phyloP scores from a whole-genome alignment of 2,797 vertebrate species.

The Acipenser transmontanus region DNA sequence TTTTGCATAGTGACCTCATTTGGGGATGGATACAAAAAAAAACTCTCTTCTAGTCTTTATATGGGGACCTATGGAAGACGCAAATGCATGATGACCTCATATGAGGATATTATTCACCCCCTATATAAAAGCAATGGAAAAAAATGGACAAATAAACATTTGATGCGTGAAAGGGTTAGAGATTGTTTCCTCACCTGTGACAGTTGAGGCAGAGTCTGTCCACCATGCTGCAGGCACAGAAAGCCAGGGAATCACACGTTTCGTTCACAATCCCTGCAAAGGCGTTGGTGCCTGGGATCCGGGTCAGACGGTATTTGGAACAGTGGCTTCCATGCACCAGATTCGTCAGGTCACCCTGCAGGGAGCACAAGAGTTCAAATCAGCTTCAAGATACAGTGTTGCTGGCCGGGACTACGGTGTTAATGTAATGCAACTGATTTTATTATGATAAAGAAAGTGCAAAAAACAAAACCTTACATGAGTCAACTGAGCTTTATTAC shows the following conservation, averaged over 20 bases:
- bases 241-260: conserved; percentile 91
- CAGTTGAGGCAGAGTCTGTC: conserved; percentile 97
- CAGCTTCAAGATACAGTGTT: background rate
- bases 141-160: too few species aligned
- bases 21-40: too few species aligned
- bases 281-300: conserved; percentile 91
- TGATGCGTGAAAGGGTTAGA: background rate
- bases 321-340: conserved; percentile 95
- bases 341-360: conserved; percentile 91
- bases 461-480: background rate
- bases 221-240: conserved; percentile 96
- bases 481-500: too few species aligned
- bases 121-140: background rate
- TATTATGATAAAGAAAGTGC: conserved; percentile 11
- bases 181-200: conserved; percentile 70
- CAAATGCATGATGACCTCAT: too few species aligned
- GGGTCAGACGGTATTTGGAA: conserved; percentile 85
- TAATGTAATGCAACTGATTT: too few species aligned
- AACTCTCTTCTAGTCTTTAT: too few species aligned
- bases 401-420: conserved; percentile 5
- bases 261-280: conserved; percentile 96
- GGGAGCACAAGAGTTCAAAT: conserved; percentile 1
- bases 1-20: too few species aligned
- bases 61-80: too few species aligned
- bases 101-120: too few species aligned